These are phyloP conservation scores for Hirtodrosophila trivittata DNA, from an alignment of 2,888 invertebrate genomes.

Conservation along the genomic window DNA sequence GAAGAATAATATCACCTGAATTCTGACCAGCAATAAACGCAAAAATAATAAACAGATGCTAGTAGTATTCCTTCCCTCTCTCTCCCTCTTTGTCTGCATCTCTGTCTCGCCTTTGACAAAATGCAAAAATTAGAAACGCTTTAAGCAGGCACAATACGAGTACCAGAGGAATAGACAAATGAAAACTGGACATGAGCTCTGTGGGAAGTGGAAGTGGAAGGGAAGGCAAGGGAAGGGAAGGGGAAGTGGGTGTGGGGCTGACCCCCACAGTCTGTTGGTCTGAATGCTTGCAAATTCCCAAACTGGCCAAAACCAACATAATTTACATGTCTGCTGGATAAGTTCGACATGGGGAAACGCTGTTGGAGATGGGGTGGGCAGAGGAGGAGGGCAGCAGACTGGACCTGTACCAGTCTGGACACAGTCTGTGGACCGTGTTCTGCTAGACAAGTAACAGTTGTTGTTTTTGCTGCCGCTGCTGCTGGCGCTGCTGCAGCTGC, in stretches of 20 bases:
- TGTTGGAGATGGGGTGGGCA: not conserved
- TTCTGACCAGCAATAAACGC: too few species aligned
- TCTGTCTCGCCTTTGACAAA: constrained; percentile 1
- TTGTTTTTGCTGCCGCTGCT: constrained; percentile 14
- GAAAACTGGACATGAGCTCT: constrained; percentile 19
- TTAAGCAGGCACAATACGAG: constrained; percentile 47
- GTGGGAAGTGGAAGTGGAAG: constrained; percentile 18
- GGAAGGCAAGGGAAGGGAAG: too few species aligned
- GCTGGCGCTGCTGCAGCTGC: too few species aligned
- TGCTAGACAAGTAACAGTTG: constrained; percentile 53
- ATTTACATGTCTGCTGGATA: constrained; percentile 81
- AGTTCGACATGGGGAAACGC: constrained; percentile 43
- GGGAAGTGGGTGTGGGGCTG: constrained; percentile 5
- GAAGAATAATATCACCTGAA: too few species aligned
- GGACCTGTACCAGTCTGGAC: constrained; percentile 38
- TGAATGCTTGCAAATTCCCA: constrained; percentile 51
- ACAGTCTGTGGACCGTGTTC: constrained; percentile 59
- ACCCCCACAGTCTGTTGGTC: constrained; percentile 29
- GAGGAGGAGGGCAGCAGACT: constrained; percentile 12
- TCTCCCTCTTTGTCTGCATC: not conserved
- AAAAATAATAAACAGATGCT: too few species aligned
- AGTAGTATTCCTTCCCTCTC: not conserved
- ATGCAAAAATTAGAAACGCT: constrained; percentile 36
- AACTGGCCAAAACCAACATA: constrained; percentile 69
- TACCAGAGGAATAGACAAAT: constrained; percentile 32